Evolutionary conservation across 2,113 vertebrate genomes (phyloP), one percentile per base, ranked within the genome.

Genomic region (Philantomba maxwellii): DNA sequence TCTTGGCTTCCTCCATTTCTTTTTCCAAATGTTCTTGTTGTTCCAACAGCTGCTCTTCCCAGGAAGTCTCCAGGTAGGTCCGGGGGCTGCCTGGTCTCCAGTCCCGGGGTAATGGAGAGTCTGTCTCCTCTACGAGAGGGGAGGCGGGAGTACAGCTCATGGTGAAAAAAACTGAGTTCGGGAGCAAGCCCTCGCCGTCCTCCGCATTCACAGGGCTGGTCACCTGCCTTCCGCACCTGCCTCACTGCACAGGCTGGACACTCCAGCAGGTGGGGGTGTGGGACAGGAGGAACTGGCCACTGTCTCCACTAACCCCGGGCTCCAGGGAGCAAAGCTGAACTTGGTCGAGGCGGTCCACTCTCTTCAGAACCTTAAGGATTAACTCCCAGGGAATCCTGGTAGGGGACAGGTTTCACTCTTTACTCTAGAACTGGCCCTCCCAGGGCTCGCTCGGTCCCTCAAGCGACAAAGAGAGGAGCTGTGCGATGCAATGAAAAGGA

Each of bases 1-100:
- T 99, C 87, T 99, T 99, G 0, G 99, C 99, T 97, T 99, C 99
- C 93, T 99, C 99, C 99, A 99, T 99, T 89, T 99, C 99, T 98
- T 98, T 99, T 94, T 99, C 99, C 98, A 99, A 98, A 93, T 99
- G 98, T 97, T 99, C 99, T 98, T 99, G 99, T 95, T 99, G 99
- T 60, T 99, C 99, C 98, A 99, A 93, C 81, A 99, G 98, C 95
- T 99, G 99, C 53, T 99, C 99, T 80, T 99, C 99, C 99, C 99
- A 99, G 92, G 99, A 99, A 88, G 96, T 98, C 98, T 99, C 99
- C 99, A 96, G 98, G 96, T 90, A 98, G 47, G 90, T 98, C 62
- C 96, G 98, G 55, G 98, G 99, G 95, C 94, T 99, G 96, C 98
- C 96, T 64, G 98, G 96, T 96, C 97, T 98, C 99, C 98, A 98